Percentiles rank a stretch among this genome's conserved stretches.
Conservation (phyloP, 2,113 vertebrate genomes). For the Lagopus muta region DNA sequence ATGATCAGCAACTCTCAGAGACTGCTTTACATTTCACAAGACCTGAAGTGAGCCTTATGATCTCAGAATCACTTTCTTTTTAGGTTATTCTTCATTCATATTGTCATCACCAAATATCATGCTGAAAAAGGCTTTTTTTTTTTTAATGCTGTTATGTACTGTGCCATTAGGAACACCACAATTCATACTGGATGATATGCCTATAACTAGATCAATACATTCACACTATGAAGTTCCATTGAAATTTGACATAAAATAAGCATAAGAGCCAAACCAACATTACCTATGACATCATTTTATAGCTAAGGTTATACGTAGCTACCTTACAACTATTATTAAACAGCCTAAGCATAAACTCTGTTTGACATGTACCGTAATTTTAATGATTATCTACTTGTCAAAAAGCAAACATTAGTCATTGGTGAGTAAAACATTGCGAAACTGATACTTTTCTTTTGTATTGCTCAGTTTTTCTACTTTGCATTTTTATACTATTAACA, state of each 20-base stretch:
- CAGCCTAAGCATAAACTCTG: not conserved
- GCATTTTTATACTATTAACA: slow-evolving; percentile 61
- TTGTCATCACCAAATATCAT: not conserved
- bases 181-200: not conserved
- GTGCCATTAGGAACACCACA: not conserved
- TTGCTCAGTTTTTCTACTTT: slow-evolving; percentile 43
- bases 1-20: not conserved
- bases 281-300: not conserved
- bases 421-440: slow-evolving; percentile 29
- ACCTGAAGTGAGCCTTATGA: not conserved
- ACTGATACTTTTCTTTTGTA: not conserved
- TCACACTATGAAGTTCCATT: not conserved
- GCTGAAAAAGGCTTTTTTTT: not conserved
- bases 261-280: not conserved
- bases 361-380: not conserved
- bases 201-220: not conserved
- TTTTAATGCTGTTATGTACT: not conserved
- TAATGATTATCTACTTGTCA: not conserved
- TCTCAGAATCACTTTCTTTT: not conserved
- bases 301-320: not conserved
- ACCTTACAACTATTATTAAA: not conserved
- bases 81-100: not conserved
- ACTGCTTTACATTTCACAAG: not conserved
- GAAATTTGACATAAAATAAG: not conserved
- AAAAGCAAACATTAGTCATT: not conserved